Conservation (phyloP, 1,140 invertebrate species). For the honey bee (Apis mellifera) region Amel_HAv3.1 CM009942.2:7402501-7403000, state of each 20-base stretch:
- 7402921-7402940: too few relatives aligned
- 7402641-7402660: slow-evolving; percentile 23
- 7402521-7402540: slow-evolving; percentile 70
- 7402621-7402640: slow-evolving; percentile 53
- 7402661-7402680: slow-evolving; percentile 34
- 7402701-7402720: slow-evolving; percentile 7
- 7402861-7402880: too few relatives aligned
- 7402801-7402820: too few relatives aligned
- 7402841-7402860: too few relatives aligned
- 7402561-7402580: slow-evolving; percentile 74
- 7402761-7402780: neutral
- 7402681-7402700: slow-evolving; percentile 16
- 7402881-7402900: too few relatives aligned
- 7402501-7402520: slow-evolving; percentile 76
- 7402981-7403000: neutral
- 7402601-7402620: slow-evolving; percentile 23
- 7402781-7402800: neutral
- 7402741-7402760: slow-evolving; percentile 2
- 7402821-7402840: too few relatives aligned
- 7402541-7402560: slow-evolving; percentile 64
- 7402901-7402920: too few relatives aligned
- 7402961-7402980: too few relatives aligned
- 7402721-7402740: neutral
- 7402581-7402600: slow-evolving; percentile 72
- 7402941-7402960: too few relatives aligned